phyloP scores from a whole-genome alignment of 2,797 vertebrate species.

The Sebastes itinus region DNA sequence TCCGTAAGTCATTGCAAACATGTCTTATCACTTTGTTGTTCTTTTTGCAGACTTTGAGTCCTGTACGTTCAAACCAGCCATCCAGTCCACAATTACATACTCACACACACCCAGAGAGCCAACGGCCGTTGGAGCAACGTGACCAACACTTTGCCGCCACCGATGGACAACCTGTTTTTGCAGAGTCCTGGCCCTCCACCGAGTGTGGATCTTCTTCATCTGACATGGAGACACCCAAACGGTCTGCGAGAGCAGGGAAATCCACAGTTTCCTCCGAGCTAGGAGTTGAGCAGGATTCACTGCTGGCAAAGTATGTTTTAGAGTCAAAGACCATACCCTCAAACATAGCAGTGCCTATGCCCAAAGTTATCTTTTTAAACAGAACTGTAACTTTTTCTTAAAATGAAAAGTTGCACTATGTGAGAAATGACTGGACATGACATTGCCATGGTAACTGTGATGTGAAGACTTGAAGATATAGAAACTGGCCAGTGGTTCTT shows the following conservation, averaged over 20 bases:
- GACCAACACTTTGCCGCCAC: conserved; percentile 1
- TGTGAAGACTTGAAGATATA: not conserved
- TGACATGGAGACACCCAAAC: conserved; percentile 27
- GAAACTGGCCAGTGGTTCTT: not conserved
- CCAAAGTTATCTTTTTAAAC: not conserved
- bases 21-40: not conserved
- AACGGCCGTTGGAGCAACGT: conserved; percentile 24
- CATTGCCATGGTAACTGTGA: not conserved
- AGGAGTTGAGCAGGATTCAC: conserved; percentile 63
- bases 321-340: not conserved
- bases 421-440: not conserved
- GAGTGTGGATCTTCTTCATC: conserved; percentile 67
- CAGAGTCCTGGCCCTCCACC: conserved; percentile 84
- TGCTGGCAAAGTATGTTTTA: conserved; percentile 76
- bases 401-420: not conserved
- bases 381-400: not conserved
- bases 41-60: conserved; percentile 75
- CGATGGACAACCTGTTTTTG: conserved; percentile 62
- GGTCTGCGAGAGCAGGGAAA: not conserved
- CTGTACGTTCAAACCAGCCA: conserved; percentile 50
- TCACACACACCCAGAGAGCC: conserved; percentile 15
- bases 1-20: not conserved
- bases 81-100: conserved; percentile 20
- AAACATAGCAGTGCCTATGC: not conserved
- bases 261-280: not conserved